These are phyloP conservation scores for Dinocampus coccinellae DNA, from an alignment of 2,888 invertebrate genomes.

Conservation along the genomic window DNA sequence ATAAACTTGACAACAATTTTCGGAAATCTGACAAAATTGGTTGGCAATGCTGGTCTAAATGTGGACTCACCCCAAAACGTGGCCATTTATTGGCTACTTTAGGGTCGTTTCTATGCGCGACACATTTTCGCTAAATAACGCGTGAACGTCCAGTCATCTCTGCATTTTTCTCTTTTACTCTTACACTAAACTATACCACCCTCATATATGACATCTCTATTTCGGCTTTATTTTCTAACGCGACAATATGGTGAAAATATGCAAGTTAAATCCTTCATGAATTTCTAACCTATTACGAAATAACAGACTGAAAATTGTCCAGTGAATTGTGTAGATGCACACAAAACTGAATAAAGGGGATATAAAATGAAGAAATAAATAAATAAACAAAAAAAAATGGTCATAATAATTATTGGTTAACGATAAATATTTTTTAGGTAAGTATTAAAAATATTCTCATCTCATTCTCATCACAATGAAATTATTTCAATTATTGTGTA, in stretches of 20 bases:
- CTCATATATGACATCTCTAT: neutral
- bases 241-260: neutral
- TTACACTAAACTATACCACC: neutral
- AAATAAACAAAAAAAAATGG: neutral
- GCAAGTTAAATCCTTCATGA: slow-evolving; percentile 2
- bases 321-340: neutral
- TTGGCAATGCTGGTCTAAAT: slow-evolving; percentile 45
- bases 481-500: slow-evolving; percentile 32
- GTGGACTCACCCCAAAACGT: slow-evolving; percentile 45
- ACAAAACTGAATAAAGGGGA: neutral
- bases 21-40: slow-evolving; percentile 70
- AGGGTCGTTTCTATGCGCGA: slow-evolving; percentile 71
- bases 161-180: neutral
- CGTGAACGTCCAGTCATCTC: slow-evolving; percentile 41
- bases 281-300: neutral
- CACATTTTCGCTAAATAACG: slow-evolving; percentile 70
- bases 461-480: too few relatives aligned
- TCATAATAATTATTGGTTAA: too few relatives aligned
- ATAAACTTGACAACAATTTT: slow-evolving; percentile 66
- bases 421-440: too few relatives aligned
- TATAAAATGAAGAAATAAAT: neutral
- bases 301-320: neutral
- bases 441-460: too few relatives aligned
- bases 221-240: slow-evolving; percentile 7
- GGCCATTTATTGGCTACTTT: slow-evolving; percentile 69